phyloP scores from a whole-genome alignment of 2,888 invertebrate species.

The Cantharis lateralis region DNA sequence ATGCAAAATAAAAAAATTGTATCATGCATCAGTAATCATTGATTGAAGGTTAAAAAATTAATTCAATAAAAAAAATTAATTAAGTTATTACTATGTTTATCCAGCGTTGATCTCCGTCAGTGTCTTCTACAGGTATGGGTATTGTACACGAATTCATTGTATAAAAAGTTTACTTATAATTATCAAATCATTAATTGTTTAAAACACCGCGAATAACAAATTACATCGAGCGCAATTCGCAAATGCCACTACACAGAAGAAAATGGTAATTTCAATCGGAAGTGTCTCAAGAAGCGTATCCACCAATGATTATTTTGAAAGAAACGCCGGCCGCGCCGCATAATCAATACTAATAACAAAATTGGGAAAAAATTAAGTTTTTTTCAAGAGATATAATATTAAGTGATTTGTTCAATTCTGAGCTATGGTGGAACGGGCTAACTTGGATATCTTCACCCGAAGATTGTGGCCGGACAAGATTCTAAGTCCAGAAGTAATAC shows the following conservation, averaged over 20 bases:
- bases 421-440: too few species aligned
- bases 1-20: slow-evolving; percentile 42
- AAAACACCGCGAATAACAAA: not conserved
- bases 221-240: not conserved
- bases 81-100: slow-evolving; percentile 68
- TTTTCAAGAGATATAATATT: too few species aligned
- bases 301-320: not conserved
- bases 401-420: too few species aligned
- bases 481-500: too few species aligned
- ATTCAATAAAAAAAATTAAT: slow-evolving; percentile 9
- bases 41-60: slow-evolving; percentile 4
- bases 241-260: not conserved
- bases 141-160: slow-evolving; percentile 74
- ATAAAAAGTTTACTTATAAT: not conserved
- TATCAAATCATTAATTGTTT: not conserved
- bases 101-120: slow-evolving; percentile 86
- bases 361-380: too few species aligned
- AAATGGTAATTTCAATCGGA: not conserved
- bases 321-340: not conserved
- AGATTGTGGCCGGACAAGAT: too few species aligned
- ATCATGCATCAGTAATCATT: slow-evolving; percentile 20
- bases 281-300: not conserved
- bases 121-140: slow-evolving; percentile 74
- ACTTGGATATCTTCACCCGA: too few species aligned
- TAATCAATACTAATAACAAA: too few species aligned